phyloP scores from a whole-genome alignment of 1,140 invertebrate genomes.

The Oedothorax gibbosus region DNA sequence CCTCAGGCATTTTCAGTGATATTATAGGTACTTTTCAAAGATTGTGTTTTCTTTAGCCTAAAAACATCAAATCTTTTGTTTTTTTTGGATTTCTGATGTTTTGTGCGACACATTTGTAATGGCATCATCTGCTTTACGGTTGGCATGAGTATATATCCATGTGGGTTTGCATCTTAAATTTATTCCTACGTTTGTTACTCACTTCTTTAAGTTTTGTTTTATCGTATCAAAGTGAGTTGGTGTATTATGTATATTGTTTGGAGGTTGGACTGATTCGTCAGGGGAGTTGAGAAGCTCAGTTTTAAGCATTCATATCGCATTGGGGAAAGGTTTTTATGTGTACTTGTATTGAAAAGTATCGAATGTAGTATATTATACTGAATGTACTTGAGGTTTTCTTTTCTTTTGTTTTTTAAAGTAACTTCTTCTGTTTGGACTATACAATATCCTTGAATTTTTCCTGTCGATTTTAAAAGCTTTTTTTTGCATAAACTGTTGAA shows the following conservation, averaged over 20 bases:
- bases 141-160: no score
- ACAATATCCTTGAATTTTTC: no score
- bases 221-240: background rate
- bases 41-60: slow-evolving; percentile 47
- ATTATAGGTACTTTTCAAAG: slow-evolving; percentile 23
- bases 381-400: no score
- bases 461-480: no score
- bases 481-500: no score
- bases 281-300: background rate
- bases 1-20: slow-evolving; percentile 16
- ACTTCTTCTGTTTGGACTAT: no score
- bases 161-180: background rate
- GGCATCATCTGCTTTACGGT: no score
- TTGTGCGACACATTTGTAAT: background rate
- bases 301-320: background rate
- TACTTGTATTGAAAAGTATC: background rate
- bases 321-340: background rate
- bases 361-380: no score
- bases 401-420: no score
- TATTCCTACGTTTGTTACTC: slow-evolving; percentile 22
- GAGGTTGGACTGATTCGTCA: no score
- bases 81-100: background rate
- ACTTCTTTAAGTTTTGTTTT: slow-evolving; percentile 6
- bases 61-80: slow-evolving; percentile 12
- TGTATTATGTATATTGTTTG: slow-evolving; percentile 47